Evolutionary conservation across 2,888 invertebrate genomes (phyloP), one percentile per base, ranked within the genome.

Genomic region (Perdita meconis): DNA sequence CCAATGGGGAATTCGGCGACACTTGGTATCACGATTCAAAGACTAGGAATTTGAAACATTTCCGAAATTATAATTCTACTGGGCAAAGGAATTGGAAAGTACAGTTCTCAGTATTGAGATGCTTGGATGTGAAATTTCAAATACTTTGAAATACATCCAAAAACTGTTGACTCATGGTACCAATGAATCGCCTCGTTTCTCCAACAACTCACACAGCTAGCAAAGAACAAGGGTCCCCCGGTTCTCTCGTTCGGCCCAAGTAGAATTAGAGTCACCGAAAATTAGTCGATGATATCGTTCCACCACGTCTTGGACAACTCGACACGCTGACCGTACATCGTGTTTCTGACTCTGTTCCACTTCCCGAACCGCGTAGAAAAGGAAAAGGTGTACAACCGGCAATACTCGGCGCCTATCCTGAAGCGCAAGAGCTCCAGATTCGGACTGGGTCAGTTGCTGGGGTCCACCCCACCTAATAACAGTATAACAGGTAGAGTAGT

Each of bases 401-500:
- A 98, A 93, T 97, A 97, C 92, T 98, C 98, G 22, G 98, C 98
- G 55, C 98, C 98, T n/a, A 96, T 98, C 89, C 94, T 98, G 88
- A 97, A 97, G 93, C 95, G 98, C 93, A 98, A 97, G 94, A 97
- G 96, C 85, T 98, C 98, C 80, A 96, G 97, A 88, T 97, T 98
- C 93, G 97, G 97, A 87, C 94, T 97, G 93, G 97, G 97, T 93
- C 96, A 97, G 95, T 95, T 96, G 93, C 93, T 95, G 94, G 95
- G 94, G 93, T 91, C 91, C 89, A 91, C 92, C 88, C 92, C 92
- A 84, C 93, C 94, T 93, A 94, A 93, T 94, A 94, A 94, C 93
- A 94, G 93, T 93, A 93, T 94, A 92, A 93, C 94, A 94, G 94
- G 94, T 94, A 94, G 94, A 92, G 93, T 94, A 93, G 93, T 93